These are phyloP conservation scores for Coilia nasus DNA, from an alignment of 2,797 vertebrate species.

Conservation along the genomic window DNA sequence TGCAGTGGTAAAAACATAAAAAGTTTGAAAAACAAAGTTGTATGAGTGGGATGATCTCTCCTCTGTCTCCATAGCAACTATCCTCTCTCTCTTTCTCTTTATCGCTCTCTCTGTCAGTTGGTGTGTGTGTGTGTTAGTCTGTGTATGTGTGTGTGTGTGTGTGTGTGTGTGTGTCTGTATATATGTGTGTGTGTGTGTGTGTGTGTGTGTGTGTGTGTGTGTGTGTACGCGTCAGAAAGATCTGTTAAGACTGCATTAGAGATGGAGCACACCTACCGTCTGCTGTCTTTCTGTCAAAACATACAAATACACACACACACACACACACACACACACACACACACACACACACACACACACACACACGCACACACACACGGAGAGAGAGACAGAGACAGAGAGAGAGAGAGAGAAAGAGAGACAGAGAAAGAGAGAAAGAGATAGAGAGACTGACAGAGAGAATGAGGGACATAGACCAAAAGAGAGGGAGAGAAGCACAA, in stretches of 20 bases:
- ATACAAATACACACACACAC: neutral
- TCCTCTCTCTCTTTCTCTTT: neutral
- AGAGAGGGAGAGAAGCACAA: neutral
- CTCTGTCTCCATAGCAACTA: slow-evolving; percentile 26
- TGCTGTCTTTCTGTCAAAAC: slow-evolving; percentile 12
- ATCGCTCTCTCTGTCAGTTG: neutral
- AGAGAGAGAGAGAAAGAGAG: no score
- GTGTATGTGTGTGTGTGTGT: neutral
- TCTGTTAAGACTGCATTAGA: slow-evolving; percentile 1
- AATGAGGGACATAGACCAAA: no score
- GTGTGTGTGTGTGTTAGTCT: neutral
- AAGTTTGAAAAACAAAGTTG: slow-evolving; percentile 16
- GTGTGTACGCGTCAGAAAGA: neutral
- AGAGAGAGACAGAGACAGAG: neutral
- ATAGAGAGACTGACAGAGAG: no score
- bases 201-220: neutral
- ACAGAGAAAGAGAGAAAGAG: no score
- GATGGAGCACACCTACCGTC: slow-evolving; percentile 1
- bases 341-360: neutral
- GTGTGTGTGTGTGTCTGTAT: neutral
- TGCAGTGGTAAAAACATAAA: neutral
- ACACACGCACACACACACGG: neutral
- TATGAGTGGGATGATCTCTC: slow-evolving; percentile 20
- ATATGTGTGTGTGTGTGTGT: neutral
- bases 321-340: neutral